These are phyloP conservation scores for Monoplex corrugatus DNA, from an alignment of 2,888 invertebrate species.

Conservation along the genomic window DNA sequence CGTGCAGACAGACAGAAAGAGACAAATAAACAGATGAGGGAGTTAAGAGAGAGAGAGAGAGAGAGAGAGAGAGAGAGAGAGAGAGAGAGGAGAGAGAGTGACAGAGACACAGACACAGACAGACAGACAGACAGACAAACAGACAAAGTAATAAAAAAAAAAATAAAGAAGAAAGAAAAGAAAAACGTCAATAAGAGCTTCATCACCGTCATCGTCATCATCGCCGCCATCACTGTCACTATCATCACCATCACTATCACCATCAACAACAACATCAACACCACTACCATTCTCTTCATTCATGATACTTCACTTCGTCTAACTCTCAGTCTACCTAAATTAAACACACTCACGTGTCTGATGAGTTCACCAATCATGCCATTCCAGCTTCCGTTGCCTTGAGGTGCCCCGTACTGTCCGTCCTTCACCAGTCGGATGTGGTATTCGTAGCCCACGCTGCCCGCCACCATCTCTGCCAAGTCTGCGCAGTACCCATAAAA, in stretches of 20 bases:
- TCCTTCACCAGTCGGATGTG: conserved; percentile 93
- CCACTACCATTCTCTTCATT: neutral
- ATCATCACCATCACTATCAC: neutral
- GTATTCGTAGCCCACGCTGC: conserved; percentile 91
- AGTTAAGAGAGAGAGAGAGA: no score
- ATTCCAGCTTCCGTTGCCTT: conserved; percentile 75
- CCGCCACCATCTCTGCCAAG: conserved; percentile 90
- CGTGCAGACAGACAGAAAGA: no score
- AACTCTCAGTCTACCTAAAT: neutral
- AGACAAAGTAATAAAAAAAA: neutral
- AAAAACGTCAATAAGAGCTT: no score
- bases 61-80: no score
- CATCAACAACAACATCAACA: neutral
- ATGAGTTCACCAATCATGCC: conserved; percentile 79
- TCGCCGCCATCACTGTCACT: no score
- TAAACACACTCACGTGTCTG: conserved; percentile 64
- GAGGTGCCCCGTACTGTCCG: conserved; percentile 87
- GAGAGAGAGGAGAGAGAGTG: neutral
- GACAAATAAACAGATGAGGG: no score
- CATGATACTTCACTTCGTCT: neutral
- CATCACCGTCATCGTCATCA: no score
- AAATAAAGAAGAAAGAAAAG: neutral
- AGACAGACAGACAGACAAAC: neutral
- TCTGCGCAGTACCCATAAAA: conserved; percentile 93
- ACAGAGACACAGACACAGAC: neutral